Base-by-base conservation (phyloP, 1,140 invertebrate genomes). In the Brachionus angularis region DNA sequence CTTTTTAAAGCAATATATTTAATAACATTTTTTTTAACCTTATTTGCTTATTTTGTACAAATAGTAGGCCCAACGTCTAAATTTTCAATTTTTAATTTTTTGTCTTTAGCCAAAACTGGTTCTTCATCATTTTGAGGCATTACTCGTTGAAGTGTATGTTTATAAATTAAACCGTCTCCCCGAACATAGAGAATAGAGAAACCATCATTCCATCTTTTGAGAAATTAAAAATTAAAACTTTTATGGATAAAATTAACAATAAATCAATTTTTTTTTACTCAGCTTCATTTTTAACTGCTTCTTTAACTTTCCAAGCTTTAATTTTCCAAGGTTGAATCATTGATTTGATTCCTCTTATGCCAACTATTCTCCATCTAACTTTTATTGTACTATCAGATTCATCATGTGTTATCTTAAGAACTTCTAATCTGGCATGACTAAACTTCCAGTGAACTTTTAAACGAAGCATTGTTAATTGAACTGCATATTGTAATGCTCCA, bases 141-240 rank as follows among this genome's bases (percentile, higher is more conserved):
- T 12, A 70, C 67, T 44, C 67, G 29, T 16, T 70, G 46, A 16
- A 70, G 10, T 18, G 36, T 42, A 31, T 70, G 67, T 29, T 70
- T 70, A 42, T 70, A 70, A 52, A 70, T 53, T 1, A 36, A 29
- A 27, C 67, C 67, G 31, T 70, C 47, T 16, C 67, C 67, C 5
- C 67, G 46, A 16, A 70, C 46, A 44, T 70, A 70, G 1, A 70
- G 36, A 36, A 50, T 70, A 7, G 67, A 70, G 44, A 70, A 50
- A 0, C 67, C 67, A 29, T 70, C 67, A 50, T 27, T 33, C 46
- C 46, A 50, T 14, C 67, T 70, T 34, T 7, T 18, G 34, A 34
- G 39, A n/a, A 27, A 27, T 27, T 10, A 2, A 5, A 2, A 18
- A 33, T 4, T 31, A 18, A 1, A 25, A 3, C 23, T 52, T 21